Evolutionary conservation across 2,113 vertebrate genomes (phyloP), one percentile per base, ranked within the genome.

Genomic region (Mus spicilegus): DNA sequence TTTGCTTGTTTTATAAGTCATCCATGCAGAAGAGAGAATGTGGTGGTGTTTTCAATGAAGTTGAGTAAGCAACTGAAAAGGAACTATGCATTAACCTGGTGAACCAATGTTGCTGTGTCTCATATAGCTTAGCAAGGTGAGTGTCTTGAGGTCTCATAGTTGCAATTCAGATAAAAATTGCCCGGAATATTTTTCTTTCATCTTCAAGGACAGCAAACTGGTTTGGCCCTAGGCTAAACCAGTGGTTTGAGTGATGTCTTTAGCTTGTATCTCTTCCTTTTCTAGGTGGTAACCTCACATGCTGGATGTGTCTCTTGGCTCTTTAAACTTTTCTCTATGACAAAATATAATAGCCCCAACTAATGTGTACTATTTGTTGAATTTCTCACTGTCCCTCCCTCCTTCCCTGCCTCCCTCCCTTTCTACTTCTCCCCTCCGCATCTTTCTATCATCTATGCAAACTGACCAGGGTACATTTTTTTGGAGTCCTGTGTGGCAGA

Each of bases 201-300:
- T 93, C 39, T 61, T 73, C 13, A 94, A 84, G 16, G 76, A 72
- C 77, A 95, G 70, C 65, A 95, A 95, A 94, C 42, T 87, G 26
- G 58, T 89, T 95, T 95, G 51, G 56, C 85, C 49, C 19, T n/a
- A 42, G 70, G 95, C 76, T 88, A 92, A 90, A 49, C 36, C 2
- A 63, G 46, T 85, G 63, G 61, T 65, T 93, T 88, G 28, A 88
- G 65, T 90, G 58, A 90, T 92, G 65, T 92, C 85, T 95, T 94
- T 69, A 81, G 39, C 72, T 92, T 93, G 33, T 87, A 63, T 78
- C 82, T 56, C 36, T 84, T 93, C 51, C 42, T 93, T 63, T 94
- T 92, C 65, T 95, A 58, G n/a, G 13, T 85, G 11, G 36, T 77
- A 86, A 81, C 30, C 30, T 90, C 88, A 72, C 7, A n/a, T 81